Conservation (phyloP, 2,113 vertebrate genomes). For the Stigmatopora argus region DNA sequence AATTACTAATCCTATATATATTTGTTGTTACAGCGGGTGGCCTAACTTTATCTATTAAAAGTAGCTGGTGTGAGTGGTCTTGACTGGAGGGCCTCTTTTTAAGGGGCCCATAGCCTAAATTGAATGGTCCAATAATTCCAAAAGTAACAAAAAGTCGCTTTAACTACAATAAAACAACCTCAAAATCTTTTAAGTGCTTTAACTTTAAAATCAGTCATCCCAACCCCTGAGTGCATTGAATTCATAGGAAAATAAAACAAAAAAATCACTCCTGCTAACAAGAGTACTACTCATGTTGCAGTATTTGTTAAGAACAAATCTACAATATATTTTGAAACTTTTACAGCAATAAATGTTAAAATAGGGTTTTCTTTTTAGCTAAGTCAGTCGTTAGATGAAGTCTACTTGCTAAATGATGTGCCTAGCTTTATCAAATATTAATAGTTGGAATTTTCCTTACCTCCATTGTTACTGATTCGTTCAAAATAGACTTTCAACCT, state of each 20-base stretch:
- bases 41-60: not conserved
- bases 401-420: not conserved
- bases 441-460: not conserved
- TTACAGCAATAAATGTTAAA: not conserved
- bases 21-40: not conserved
- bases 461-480: not conserved
- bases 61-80: not conserved
- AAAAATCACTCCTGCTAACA: not conserved
- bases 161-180: not conserved
- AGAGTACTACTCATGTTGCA: not conserved
- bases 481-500: not conserved
- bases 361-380: not conserved
- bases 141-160: not conserved
- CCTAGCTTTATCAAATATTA: not conserved
- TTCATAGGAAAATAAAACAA: not conserved
- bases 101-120: not conserved
- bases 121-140: not conserved
- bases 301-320: constrained; percentile 1
- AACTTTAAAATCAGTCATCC: not conserved
- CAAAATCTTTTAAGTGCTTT: not conserved
- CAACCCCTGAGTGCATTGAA: not conserved
- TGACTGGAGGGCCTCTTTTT: not conserved
- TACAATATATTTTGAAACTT: not conserved
- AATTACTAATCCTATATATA: not conserved
- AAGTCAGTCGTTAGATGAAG: not conserved